Evolutionary conservation across 2,888 invertebrate genomes (phyloP), one percentile per base, ranked within the genome.

Genomic region (Epiperipatus broadwayi): DNA sequence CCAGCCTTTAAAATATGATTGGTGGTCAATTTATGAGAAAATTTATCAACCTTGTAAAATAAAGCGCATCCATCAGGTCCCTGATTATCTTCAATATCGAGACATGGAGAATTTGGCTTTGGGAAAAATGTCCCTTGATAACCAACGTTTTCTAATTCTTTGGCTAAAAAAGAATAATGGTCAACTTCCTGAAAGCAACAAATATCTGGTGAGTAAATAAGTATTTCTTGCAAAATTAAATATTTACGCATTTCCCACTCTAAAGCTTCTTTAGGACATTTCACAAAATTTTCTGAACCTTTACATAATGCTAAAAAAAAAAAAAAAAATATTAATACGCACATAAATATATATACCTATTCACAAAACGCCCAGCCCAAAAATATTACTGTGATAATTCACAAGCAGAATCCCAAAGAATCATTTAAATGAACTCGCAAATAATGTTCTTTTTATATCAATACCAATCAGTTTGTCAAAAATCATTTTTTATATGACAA

Each of bases 31-130:
- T n/a, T n/a, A n/a, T n/a, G n/a, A n/a, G n/a, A n/a, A 46, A 74
- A 70, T 54, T 71, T 71, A 45, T 68, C 64, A 35, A 64, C 64
- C 44, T 69, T 65, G 54, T 69, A 77, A 56, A 78, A 78, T 36
- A 78, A 64, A 20, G 78, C 77, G 56, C 78, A 78, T 5, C 78
- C 78, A 56, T 78, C 78, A 0, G 78, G 76, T 1, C 78, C 78
- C 49, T 72, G 72, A 52, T 75, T 75, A 45, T 71, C 70, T 43
- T 68, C 64, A 31, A 74, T 67, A 50, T 76, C 75, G 31, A 76
- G 59, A 55, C 77, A 77, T 0, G 78, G 78, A 0, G 77, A 78
- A 50, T 76, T 74, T 1, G 77, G 77, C 57, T 78, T 78, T 1
- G 76, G 73, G 50, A 70, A 70, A 56, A 77, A 78, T 47, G 70